Percentiles rank a stretch among this genome's conserved stretches.
These are phyloP conservation scores for Porites evermanni DNA, from an alignment of 92 coral and sea anemone species.

Conservation along the genomic window DNA sequence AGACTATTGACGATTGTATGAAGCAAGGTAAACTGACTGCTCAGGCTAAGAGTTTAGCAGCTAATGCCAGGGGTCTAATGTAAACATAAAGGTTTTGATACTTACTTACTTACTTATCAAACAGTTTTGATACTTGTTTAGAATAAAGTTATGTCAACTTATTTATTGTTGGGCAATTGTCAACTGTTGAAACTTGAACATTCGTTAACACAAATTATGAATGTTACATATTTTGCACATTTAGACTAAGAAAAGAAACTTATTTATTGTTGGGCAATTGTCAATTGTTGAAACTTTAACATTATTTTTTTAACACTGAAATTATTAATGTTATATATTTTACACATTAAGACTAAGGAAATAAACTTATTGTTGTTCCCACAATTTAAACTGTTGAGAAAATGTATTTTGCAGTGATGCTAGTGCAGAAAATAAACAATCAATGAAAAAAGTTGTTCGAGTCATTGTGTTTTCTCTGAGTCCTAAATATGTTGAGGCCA, in stretches of 20 bases:
- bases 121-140: too few species aligned
- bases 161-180: constrained; percentile 10
- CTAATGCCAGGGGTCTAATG: constrained; percentile 18
- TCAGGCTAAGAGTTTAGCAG: constrained; percentile 45
- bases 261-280: too few species aligned
- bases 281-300: too few species aligned
- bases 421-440: neutral
- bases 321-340: too few species aligned
- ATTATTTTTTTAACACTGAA: too few species aligned
- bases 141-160: constrained; percentile 7
- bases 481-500: constrained; percentile 38
- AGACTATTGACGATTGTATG: constrained; percentile 45
- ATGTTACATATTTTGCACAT: neutral
- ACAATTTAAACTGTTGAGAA: constrained; percentile 35
- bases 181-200: constrained; percentile 9
- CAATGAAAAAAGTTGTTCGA: neutral
- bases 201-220: neutral
- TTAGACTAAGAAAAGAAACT: neutral
- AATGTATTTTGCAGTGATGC: constrained; percentile 15
- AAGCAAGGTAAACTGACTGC: constrained; percentile 47
- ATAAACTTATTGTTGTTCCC: constrained; percentile 18
- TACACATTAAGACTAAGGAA: neutral
- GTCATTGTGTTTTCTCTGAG: too few species aligned
- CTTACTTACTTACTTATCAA: too few species aligned
- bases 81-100: too few species aligned